These are phyloP conservation scores for Omphaloscelis lunosa DNA, from an alignment of 2,888 invertebrate genomes.

Conservation along the genomic window DNA sequence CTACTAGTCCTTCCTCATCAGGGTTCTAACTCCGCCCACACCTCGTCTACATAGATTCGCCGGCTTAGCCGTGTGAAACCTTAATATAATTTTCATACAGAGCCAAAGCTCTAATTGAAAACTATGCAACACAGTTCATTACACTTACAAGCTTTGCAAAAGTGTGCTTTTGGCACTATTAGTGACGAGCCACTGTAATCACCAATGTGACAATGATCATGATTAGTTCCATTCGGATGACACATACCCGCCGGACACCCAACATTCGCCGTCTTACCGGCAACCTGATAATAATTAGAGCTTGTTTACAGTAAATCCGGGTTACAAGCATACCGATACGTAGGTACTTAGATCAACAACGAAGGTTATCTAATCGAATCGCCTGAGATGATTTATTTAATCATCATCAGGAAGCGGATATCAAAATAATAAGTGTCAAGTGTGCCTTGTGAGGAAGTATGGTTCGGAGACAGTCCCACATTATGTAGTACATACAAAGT, in stretches of 20 bases:
- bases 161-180: neutral
- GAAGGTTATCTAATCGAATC: neutral
- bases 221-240: neutral
- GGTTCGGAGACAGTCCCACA: neutral
- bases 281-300: too few relatives aligned
- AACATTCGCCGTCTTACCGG: neutral
- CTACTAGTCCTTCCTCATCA: neutral
- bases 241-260: too few relatives aligned
- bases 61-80: neutral
- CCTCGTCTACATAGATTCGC: neutral
- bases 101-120: neutral
- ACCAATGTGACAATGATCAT: neutral
- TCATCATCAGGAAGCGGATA: neutral
- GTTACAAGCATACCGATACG: neutral
- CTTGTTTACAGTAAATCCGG: neutral
- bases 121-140: too few relatives aligned
- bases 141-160: neutral
- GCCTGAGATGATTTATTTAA: neutral
- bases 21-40: too few relatives aligned
- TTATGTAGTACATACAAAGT: conserved; percentile 1
- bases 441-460: neutral
- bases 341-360: neutral
- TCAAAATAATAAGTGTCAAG: neutral
- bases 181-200: neutral
- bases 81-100: neutral